Evolutionary conservation across 2,113 vertebrate genomes (phyloP).

Genomic region (Mobula hypostoma): DNA sequence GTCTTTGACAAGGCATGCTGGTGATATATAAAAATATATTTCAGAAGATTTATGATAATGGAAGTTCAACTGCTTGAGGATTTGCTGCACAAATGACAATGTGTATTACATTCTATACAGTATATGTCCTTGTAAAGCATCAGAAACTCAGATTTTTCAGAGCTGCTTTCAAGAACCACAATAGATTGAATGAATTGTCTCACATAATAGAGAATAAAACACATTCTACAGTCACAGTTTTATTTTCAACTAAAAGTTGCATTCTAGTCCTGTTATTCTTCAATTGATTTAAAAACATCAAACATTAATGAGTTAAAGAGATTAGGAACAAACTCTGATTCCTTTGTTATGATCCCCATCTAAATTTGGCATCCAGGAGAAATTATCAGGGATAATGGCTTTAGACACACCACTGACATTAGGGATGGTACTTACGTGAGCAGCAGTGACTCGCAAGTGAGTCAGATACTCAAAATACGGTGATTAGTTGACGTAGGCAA

Average conservation of each 20-base stretch:
- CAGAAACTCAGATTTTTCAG: not conserved
- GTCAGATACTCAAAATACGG: not conserved
- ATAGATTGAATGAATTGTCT: not conserved
- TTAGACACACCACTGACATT: slow-evolving; percentile 31
- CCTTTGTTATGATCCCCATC: not conserved
- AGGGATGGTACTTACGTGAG: slow-evolving; percentile 12
- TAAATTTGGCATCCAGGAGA: not conserved
- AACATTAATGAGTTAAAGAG: not conserved
- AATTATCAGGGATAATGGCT: slow-evolving; percentile 2
- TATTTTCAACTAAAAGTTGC: too few relatives aligned
- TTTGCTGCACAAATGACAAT: not conserved
- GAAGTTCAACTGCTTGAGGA: not conserved
- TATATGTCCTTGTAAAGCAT: not conserved
- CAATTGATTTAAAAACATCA: not conserved
- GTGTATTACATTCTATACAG: not conserved
- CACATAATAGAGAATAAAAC: not conserved
- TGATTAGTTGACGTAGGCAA: slow-evolving; percentile 9
- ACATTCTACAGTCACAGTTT: not conserved
- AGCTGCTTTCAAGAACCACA: not conserved
- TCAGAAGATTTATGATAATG: not conserved
- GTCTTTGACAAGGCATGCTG: not conserved
- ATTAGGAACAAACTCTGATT: not conserved
- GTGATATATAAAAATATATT: not conserved
- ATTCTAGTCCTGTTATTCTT: not conserved
- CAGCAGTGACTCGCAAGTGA: not conserved